Evolutionary conservation across 2,888 invertebrate genomes (phyloP), one percentile per base, ranked within the genome.

Genomic region (Pyrocoelia pectoralis): DNA sequence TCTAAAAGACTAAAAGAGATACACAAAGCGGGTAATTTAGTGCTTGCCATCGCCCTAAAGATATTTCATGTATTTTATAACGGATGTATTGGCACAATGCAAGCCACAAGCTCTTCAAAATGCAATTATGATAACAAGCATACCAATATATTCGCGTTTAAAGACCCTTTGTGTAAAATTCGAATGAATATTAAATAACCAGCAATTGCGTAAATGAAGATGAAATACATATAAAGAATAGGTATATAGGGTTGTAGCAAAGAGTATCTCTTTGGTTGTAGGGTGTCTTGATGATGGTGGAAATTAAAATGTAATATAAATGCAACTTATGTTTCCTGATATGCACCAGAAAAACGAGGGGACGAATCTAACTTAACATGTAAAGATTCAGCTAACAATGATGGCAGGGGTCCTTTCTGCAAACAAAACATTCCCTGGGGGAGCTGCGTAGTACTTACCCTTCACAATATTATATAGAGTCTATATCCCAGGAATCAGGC

Each of bases 401-500:
- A 65, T 29, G 54, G 60, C 49, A 61, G 56, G 38, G 43, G 56
- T 57, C 28, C 65, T 57, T 58, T 65, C 56, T 13, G 65, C 61
- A 61, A 65, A 65, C 65, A 65, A 24, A 53, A 61, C 65, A 61
- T 58, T 65, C 65, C 65, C 65, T 54, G 46, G 65, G 61, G 65
- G 49, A n/a, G 38, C 65, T 53, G 14, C 40, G 59, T 51, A 33
- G 10, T 33, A 59, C 61, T 61, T 57, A 41, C 65, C 58, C 64
- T 53, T 57, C 50, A 41, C 55, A 53, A 55, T 61, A 58, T 61
- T 54, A 61, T 43, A 38, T 54, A 55, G 61, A 61, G 53, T 65
- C 61, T 65, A 61, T 65, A 24, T 24, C 24, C 55, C 68, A 55
- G 61, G 64, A 66, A 69, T 69, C 67, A 69, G 67, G 58, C 69